These are phyloP conservation scores for Neoscelio sp. DNA, from an alignment of 2,888 invertebrate species.

Conservation along the genomic window DNA sequence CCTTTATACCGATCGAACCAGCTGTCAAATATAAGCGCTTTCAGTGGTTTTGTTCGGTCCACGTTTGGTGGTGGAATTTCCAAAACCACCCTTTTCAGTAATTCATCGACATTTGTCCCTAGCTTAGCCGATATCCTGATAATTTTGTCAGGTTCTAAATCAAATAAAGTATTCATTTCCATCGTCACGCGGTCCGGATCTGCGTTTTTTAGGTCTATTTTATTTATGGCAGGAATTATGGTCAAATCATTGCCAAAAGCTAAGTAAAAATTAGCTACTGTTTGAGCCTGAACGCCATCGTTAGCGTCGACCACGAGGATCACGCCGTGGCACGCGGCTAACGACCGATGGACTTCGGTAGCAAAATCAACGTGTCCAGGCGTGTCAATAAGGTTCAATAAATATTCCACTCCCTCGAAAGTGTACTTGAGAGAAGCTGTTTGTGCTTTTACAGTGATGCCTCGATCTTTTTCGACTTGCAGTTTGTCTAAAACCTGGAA, in stretches of 20 bases:
- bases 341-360: constrained; percentile 96
- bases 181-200: constrained; percentile 91
- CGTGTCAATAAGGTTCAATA: constrained; percentile 98
- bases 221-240: constrained; percentile 97
- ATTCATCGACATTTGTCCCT: constrained; percentile 91
- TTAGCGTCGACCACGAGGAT: constrained; percentile 98
- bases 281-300: constrained; percentile 98
- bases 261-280: constrained; percentile 97
- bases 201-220: constrained; percentile 97
- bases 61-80: constrained; percentile 90
- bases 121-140: constrained; percentile 95
- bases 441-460: constrained; percentile 99
- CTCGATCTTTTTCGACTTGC: constrained; percentile 96
- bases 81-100: constrained; percentile 91
- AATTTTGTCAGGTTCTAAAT: constrained; percentile 89
- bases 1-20: constrained; percentile 96
- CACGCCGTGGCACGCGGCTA: constrained; percentile 97
- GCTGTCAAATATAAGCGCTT: constrained; percentile 95
- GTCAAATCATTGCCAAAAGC: constrained; percentile 92
- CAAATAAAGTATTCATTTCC: constrained; percentile 93
- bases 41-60: constrained; percentile 86
- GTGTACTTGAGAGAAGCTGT: constrained; percentile 94
- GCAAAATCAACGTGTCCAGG: constrained; percentile 99
- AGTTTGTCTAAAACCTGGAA: constrained; percentile 91
- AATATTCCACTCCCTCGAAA: constrained; percentile 88